These are phyloP conservation scores for Sylvia borin DNA, from an alignment of 2,797 vertebrate species.

Conservation along the genomic window DNA sequence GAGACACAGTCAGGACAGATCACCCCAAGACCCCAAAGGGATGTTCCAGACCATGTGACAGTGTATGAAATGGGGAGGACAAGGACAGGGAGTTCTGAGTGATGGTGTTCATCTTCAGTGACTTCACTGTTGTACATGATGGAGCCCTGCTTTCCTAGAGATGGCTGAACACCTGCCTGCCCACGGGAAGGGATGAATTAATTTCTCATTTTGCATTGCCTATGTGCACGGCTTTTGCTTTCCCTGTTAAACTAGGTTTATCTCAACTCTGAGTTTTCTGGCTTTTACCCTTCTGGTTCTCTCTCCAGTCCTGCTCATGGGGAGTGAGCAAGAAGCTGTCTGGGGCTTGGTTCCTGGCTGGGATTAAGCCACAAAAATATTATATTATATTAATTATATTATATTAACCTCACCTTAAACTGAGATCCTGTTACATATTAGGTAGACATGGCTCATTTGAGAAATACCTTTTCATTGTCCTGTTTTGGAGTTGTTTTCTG, in stretches of 20 bases:
- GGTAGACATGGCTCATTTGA: neutral
- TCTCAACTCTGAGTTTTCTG: neutral
- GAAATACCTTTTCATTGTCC: neutral
- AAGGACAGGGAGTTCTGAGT: neutral
- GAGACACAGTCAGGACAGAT: neutral
- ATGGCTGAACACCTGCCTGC: neutral
- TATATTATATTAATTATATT: neutral
- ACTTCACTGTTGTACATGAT: neutral
- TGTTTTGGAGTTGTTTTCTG: neutral
- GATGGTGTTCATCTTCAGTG: neutral
- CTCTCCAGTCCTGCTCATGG: neutral
- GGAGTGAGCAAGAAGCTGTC: accelerated
- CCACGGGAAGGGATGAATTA: neutral
- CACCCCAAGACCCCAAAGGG: neutral
- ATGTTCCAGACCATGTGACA: neutral
- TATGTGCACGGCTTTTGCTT: neutral
- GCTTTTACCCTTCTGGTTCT: neutral
- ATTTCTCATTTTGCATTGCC: neutral
- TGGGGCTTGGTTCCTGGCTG: neutral
- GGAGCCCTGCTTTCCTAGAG: neutral
- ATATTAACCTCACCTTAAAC: neutral
- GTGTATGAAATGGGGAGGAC: neutral
- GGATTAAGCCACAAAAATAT: neutral
- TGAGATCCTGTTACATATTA: neutral
- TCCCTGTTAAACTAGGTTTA: neutral